phyloP scores from a whole-genome alignment of 2,888 invertebrate species.

The Tetragnatha montana region DNA sequence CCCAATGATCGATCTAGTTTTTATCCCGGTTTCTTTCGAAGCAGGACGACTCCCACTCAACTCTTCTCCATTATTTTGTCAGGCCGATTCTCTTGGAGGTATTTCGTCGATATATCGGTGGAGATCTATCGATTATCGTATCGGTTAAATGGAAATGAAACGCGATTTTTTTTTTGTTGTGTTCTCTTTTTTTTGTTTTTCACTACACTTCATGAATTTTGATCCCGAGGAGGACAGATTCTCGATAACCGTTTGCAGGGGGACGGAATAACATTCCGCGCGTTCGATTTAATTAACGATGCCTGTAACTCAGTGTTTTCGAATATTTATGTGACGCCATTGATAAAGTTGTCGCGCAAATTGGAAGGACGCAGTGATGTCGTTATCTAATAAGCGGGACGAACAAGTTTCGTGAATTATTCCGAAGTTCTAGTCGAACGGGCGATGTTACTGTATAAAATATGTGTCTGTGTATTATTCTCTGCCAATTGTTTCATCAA shows the following conservation, averaged over 20 bases:
- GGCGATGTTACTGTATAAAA: too few relatives aligned
- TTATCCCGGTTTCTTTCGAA: neutral
- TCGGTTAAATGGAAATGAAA: conserved; percentile 37
- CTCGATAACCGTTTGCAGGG: neutral
- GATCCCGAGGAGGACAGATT: conserved; percentile 7
- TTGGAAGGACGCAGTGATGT: neutral
- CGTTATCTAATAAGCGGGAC: neutral
- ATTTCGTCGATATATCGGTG: conserved; percentile 14
- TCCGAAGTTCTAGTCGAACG: neutral
- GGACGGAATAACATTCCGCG: neutral
- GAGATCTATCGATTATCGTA: conserved; percentile 26
- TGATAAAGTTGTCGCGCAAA: neutral
- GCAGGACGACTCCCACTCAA: neutral
- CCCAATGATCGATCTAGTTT: conserved; percentile 3
- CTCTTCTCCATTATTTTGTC: conserved; percentile 24
- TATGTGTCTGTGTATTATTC: too few relatives aligned
- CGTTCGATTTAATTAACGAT: neutral
- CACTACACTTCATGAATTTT: neutral
- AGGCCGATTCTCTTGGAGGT: neutral
- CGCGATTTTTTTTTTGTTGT: neutral
- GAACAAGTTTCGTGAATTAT: neutral
- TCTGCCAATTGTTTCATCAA: too few relatives aligned
- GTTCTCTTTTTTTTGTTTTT: neutral
- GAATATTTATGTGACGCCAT: neutral
- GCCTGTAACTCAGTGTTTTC: neutral